Base-by-base conservation (phyloP, 2,888 invertebrate genomes). In the Macrophya annulata region DNA sequence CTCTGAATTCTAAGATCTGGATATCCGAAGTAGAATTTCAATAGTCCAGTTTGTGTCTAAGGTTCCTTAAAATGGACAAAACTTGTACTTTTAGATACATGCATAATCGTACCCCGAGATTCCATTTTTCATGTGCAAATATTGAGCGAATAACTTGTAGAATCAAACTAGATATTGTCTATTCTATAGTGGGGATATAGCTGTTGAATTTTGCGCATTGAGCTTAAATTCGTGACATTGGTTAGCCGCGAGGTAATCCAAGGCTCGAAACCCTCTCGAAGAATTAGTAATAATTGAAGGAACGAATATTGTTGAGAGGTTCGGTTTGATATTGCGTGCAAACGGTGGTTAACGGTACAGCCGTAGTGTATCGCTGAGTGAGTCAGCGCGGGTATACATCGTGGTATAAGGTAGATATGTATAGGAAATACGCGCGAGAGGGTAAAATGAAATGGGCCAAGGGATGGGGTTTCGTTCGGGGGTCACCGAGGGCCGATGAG, bases 391-490 rank as follows among this genome's bases (percentile, higher is more conserved):
- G 62, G 62, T 62, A 43, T 81, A 43, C 59, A 25, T 43, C 37
- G 37, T n/a, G 77, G 43, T 31, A 31, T 31, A 31, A 31, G 31
- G 31, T 48, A 31, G 40, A 79, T 77, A 68, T 59, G 37, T 79
- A 31, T 62, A 79, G 77, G 37, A 51, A 48, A 83, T 48, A 71
- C 17, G 65, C 83, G 83, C 90, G 90, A 90, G 90, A 90, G 90
- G 89, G 88, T 88, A 89, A 89, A 89, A 88, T 89, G 89, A 89
- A 89, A 89, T 88, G 88, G 86, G 86, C 85, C 85, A 77, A 81
- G 72, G 85, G 86, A 86, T 85, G 87, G 88, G 88, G 88, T 88
- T 86, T 85, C 85, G 86, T 87, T 81, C 87, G 87, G 87, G 87
- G 89, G 86, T 88, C 87, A 88, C 85, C 87, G 31, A 86, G 87